Evolutionary conservation across 2,113 vertebrate species (phyloP).

Genomic region (Amblyopsis rosae): DNA sequence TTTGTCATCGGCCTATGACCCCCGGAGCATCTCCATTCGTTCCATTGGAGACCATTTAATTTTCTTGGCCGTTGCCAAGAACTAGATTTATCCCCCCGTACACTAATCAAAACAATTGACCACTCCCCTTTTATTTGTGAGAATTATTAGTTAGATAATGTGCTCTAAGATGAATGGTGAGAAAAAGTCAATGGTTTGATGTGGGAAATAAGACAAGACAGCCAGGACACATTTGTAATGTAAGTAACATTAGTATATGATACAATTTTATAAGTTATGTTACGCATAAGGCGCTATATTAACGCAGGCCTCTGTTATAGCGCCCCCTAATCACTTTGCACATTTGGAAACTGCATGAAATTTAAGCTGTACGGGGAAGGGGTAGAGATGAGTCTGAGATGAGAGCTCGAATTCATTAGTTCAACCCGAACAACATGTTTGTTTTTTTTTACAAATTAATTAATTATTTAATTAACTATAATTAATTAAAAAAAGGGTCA

Average conservation of each 20-base stretch:
- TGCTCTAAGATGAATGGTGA: constrained; percentile 39
- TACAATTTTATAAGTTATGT: not conserved
- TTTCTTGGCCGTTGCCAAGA: constrained; percentile 54
- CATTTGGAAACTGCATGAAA: too few species aligned
- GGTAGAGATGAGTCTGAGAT: too few species aligned
- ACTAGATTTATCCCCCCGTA: constrained; percentile 35
- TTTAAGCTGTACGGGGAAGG: too few species aligned
- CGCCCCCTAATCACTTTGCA: too few species aligned
- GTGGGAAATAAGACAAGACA: constrained; percentile 3
- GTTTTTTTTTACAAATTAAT: too few species aligned
- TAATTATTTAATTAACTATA: too few species aligned
- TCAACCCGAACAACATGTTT: too few species aligned
- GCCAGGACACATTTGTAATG: constrained; percentile 27
- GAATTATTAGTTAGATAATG: constrained; percentile 41
- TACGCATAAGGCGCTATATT: too few species aligned
- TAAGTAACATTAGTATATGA: not conserved
- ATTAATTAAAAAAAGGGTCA: too few species aligned
- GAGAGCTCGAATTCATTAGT: too few species aligned
- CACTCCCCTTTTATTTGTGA: constrained; percentile 32
- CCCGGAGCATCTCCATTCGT: constrained; percentile 42
- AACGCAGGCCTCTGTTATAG: not conserved
- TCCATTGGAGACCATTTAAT: constrained; percentile 56
- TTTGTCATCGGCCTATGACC: constrained; percentile 56
- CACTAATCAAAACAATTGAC: constrained; percentile 56
- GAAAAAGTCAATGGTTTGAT: constrained; percentile 27